Evolutionary conservation across 2,113 vertebrate species (phyloP), one percentile per base, ranked within the genome.

Genomic region (Apus apus): DNA sequence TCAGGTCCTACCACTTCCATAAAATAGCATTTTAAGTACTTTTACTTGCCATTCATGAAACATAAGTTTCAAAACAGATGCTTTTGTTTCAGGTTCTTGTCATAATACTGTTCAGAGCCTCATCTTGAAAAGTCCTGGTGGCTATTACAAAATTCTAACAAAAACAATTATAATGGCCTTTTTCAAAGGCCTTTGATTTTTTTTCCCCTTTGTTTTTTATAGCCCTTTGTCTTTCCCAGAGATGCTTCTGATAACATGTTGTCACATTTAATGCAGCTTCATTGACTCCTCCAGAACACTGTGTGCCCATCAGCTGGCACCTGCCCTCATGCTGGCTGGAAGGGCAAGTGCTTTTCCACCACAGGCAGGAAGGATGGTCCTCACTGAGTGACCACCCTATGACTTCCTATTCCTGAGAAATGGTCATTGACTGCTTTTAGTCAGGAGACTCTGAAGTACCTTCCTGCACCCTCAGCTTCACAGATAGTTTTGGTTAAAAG

Each of bases 391-490:
- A 19, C 64, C 8, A 3, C 36, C 29, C 50, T 38, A 0, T 13
- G 6, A 21, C 77, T 80, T 66, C 60, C 65, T 26, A 9, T 53
- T 46, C 70, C 65, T 2, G 1, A 45, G 73, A 53, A 73, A 48
- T 8, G 1, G 73, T 7, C 25, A 27, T 48, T 67, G 62, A 25
- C 54, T 57, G 51, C 32, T 66, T 36, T 18, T 25, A 34, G 60
- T 51, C 79, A 51, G 60, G 25, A 73, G 58, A 23, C 54, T 60
- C 16, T 7, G 3, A 9, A 27, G 57, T 15, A 18, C 34, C 34
- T 68, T 53, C 40, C 51, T 48, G 50, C 0, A 0, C 60, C 38
- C 46, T 58, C 32, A 30, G 4, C 29, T 64, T 27, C 53, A 3
- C 48, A 60, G 57, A 75, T 48, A 7, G 23, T 15, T n/a, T 15